Evolutionary conservation across 2,113 vertebrate species (phyloP).

Genomic region (Murina feae): DNA sequence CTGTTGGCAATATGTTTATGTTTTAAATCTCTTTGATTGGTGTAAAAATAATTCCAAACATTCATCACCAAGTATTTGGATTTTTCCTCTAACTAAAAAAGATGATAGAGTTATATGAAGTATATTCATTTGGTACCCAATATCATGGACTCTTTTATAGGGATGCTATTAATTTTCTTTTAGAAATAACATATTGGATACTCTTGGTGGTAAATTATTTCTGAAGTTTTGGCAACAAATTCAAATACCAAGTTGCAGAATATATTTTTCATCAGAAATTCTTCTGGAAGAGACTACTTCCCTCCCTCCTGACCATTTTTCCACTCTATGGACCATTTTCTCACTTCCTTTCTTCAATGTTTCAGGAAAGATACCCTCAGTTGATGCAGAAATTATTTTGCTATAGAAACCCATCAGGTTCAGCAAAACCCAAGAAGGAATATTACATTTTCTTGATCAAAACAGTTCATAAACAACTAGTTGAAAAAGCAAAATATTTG

Average conservation of each 20-base stretch:
- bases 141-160: not conserved
- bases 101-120: not conserved
- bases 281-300: not conserved
- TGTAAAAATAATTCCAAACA: conserved; percentile 39
- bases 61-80: not conserved
- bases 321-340: not conserved
- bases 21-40: not conserved
- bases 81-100: conserved; percentile 19
- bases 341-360: not conserved
- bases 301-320: conserved; percentile 5
- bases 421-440: not conserved
- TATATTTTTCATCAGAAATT: conserved; percentile 49
- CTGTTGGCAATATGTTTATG: not conserved
- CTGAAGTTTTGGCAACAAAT: conserved; percentile 40
- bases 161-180: conserved; percentile 29
- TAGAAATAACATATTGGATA: conserved; percentile 43
- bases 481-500: not conserved
- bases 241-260: not conserved
- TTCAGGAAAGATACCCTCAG: not conserved
- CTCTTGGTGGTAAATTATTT: conserved; percentile 1
- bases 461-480: not conserved
- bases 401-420: not conserved
- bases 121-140: not conserved
- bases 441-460: conserved; percentile 5
- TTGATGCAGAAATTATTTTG: not conserved